Evolutionary conservation across 2,797 vertebrate species (phyloP), one percentile per base, ranked within the genome.

Genomic region (Mormyrops attenuatus): DNA sequence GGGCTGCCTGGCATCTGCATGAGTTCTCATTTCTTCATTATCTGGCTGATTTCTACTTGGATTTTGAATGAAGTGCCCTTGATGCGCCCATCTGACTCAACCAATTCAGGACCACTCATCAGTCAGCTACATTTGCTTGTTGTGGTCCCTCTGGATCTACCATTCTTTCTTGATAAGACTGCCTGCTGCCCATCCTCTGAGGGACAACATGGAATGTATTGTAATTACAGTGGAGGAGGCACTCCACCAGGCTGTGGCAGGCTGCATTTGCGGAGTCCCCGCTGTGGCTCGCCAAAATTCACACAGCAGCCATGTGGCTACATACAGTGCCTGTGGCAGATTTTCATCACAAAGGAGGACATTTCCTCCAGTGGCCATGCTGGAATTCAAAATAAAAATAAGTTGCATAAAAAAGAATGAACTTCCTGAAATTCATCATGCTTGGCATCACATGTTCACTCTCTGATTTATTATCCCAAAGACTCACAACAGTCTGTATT

Each of bases 401-500:
- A 34, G 66, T 38, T 73, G 66, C 13, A 38, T 73, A 73, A 38
- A 73, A 73, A 63, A 73, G 11, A 34, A 73, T 38, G 30, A 73
- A 73, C 13, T 38, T 11, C 66, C 66, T 73, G 30, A 73, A 73
- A 73, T 73, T 73, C 66, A 38, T 38, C 66, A 17, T 73, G 66
- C 66, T 73, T 73, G 66, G 30, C 66, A 73, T 69, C 22, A 66
- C 57, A 22, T 66, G 9, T 34, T 69, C 9, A 13, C 26, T 69
- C 30, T 69, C 44, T 13, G 6, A 22, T 41, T 34, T 7, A 69
- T 73, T 88, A 38, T 50, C 6, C 30, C 47, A n/a, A 4, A 20
- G 34, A 88, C 41, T 91, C 89, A 89, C 26, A 84, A 63, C 22
- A 30, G 88, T 82, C 34, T 52, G 53, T 73, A 86, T 94, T 92